phyloP scores from a whole-genome alignment of 2,888 invertebrate genomes.

The Dromius quadrimaculatus region DNA sequence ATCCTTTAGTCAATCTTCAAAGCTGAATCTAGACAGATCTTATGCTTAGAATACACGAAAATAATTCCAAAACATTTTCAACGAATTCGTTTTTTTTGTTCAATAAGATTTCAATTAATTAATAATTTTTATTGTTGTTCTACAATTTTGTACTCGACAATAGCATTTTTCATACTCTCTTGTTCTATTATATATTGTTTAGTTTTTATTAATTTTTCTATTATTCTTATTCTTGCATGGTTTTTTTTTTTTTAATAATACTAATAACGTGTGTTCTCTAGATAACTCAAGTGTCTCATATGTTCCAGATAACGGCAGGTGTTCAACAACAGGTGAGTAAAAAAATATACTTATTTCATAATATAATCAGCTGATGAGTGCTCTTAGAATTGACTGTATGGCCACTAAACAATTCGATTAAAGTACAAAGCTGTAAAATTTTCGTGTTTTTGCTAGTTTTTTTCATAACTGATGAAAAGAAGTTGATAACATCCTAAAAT shows the following conservation, averaged over 20 bases:
- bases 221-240: neutral
- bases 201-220: neutral
- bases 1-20: constrained; percentile 7
- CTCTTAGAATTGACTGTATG: too few species aligned
- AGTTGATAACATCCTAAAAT: too few species aligned
- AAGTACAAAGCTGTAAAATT: too few species aligned
- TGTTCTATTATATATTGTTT: neutral
- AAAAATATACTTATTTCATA: constrained; percentile 16
- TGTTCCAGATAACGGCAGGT: constrained; percentile 38
- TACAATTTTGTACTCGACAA: neutral
- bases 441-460: too few species aligned
- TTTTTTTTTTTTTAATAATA: neutral
- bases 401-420: too few species aligned
- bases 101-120: neutral
- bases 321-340: constrained; percentile 34
- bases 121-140: neutral
- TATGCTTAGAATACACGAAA: neutral
- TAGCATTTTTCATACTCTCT: neutral
- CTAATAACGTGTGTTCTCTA: neutral
- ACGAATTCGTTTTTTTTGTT: neutral
- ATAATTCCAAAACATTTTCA: neutral
- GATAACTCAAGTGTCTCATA: neutral
- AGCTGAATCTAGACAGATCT: neutral
- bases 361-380: too few species aligned
- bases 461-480: too few species aligned